Evolutionary conservation across 2,113 vertebrate genomes (phyloP), one percentile per base, ranked within the genome.

Genomic region (Otocyon megalotis): DNA sequence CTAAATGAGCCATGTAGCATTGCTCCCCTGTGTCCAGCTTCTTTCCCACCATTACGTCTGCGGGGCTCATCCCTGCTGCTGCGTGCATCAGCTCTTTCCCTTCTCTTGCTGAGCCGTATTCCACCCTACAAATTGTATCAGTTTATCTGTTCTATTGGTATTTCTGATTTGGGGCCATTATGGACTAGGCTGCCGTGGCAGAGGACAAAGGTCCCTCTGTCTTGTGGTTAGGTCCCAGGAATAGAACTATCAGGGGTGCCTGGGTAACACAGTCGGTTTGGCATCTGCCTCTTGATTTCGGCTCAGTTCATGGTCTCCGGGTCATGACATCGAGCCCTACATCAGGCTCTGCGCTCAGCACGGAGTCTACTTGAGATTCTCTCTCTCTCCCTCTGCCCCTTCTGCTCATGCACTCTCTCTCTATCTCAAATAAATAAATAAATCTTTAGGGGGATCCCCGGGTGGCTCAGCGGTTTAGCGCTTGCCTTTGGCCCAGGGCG

Each of bases 171-270:
- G n/a, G 37, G 24, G 17, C 60, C n/a, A 13, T 30, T 58, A n/a
- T 56, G 22, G 65, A 67, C 12, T n/a, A 30, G 28, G 69, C 62
- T 76, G 5, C 48, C 1, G 0, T 32, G 26, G 26, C 14, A 4
- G 50, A 74, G 1, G 6, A 24, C 19, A 9, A 5, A 2, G 5
- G 2, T 32, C 37, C n/a, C 69, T n/a, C 2, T 83, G 0, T 28
- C 48, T 63, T 50, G 12, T 0, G 12, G 4, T 32, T 26, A 1
- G 24, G 0, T 76, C 12, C 2, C 20, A 13, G 30, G 13, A n/a
- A 12, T 54, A 37, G 16, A n/a, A 76, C 24, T 26, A 32, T 67
- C 20, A 37, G 26, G 67, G 32, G n/a, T 17, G 8, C 67, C 32
- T 19, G 32, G 32, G 67, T 35, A n/a, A n/a, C 67, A 19, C 32